Conservation (phyloP, 2,113 vertebrate species). For the Hippocampus barbouri region DNA sequence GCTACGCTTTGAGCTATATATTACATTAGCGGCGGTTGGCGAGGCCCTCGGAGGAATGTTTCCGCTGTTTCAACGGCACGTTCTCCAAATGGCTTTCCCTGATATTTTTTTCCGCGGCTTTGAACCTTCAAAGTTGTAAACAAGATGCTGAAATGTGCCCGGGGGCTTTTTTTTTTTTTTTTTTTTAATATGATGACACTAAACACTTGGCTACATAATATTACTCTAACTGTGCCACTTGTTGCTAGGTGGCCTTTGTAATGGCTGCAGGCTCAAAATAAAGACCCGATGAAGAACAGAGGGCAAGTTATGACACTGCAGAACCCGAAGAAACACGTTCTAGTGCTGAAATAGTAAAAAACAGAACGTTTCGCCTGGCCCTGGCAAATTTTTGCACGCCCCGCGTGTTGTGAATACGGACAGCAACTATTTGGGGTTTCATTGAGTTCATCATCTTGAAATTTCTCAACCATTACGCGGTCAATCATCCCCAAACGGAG, state of each 20-base stretch:
- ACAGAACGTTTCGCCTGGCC: too few relatives aligned
- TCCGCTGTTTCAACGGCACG: conserved; percentile 65
- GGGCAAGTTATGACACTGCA: background rate
- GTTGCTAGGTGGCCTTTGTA: conserved; percentile 1
- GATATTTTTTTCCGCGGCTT: conserved; percentile 67
- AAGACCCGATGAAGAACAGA: background rate
- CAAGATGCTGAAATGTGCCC: background rate
- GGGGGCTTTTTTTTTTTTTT: background rate
- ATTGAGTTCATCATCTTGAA: too few relatives aligned
- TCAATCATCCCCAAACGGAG: too few relatives aligned
- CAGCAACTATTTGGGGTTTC: too few relatives aligned
- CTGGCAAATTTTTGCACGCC: too few relatives aligned
- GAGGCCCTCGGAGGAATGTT: conserved; percentile 70
- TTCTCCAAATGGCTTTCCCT: conserved; percentile 69
- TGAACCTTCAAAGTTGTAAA: conserved; percentile 57
- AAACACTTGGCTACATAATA: background rate
- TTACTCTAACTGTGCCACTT: background rate
- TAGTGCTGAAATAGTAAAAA: too few relatives aligned
- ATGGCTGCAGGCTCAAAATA: background rate
- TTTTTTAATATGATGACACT: background rate
- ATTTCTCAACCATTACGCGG: too few relatives aligned
- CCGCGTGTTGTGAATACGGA: too few relatives aligned
- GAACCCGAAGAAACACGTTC: too few relatives aligned
- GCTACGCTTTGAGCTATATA: conserved; percentile 56
- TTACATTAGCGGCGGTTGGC: conserved; percentile 73